These are phyloP conservation scores for Rotaria sp. DNA, from an alignment of 2,888 invertebrate species.

Conservation along the genomic window DNA sequence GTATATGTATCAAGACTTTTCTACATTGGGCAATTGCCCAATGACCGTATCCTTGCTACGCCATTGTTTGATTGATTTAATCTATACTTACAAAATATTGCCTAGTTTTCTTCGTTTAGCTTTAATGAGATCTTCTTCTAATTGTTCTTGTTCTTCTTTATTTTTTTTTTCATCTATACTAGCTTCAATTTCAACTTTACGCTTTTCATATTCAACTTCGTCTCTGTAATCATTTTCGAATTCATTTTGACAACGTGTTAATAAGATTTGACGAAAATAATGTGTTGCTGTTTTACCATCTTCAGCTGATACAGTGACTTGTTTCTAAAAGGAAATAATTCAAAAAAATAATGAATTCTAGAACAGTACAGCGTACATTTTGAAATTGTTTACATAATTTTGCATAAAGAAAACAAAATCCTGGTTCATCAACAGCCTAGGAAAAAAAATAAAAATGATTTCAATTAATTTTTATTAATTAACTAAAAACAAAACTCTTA, in stretches of 20 bases:
- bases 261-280: slow-evolving; percentile 70
- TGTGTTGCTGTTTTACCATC: slow-evolving; percentile 55
- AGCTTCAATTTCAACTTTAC: slow-evolving; percentile 47
- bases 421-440: slow-evolving; percentile 83
- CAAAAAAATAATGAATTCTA: too few relatives aligned
- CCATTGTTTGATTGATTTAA: background rate
- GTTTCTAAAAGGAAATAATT: background rate
- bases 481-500: slow-evolving; percentile 44
- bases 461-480: too few relatives aligned
- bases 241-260: slow-evolving; percentile 78
- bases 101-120: slow-evolving; percentile 76
- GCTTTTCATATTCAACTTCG: slow-evolving; percentile 57
- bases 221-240: slow-evolving; percentile 76
- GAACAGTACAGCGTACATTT: slow-evolving; percentile 34
- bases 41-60: too few relatives aligned
- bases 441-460: slow-evolving; percentile 43
- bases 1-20: too few relatives aligned
- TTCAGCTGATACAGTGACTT: slow-evolving; percentile 61
- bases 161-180: slow-evolving; percentile 62
- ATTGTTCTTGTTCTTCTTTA: slow-evolving; percentile 65
- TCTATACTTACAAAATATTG: slow-evolving; percentile 66
- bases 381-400: slow-evolving; percentile 61
- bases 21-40: too few relatives aligned
- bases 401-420: slow-evolving; percentile 83
- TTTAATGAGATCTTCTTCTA: slow-evolving; percentile 71